Evolutionary conservation across 2,113 vertebrate genomes (phyloP).

Genomic region (Emydocephalus ijimae): DNA sequence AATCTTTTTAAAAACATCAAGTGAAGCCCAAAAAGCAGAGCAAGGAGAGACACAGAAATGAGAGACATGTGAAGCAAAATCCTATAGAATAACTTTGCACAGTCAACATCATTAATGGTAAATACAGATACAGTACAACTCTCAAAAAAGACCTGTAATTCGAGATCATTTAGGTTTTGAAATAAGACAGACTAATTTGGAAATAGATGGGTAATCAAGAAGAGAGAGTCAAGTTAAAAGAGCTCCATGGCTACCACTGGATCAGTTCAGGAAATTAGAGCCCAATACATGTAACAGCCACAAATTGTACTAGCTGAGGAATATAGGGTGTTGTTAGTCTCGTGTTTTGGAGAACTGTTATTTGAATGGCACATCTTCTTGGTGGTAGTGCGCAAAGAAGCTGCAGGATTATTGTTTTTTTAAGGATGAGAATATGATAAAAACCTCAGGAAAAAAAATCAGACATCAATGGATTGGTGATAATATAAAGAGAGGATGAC

Average conservation of each 20-base stretch:
- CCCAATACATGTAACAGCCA: not conserved
- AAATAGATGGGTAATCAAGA: not conserved
- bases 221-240: not conserved
- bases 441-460: not conserved
- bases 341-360: not conserved
- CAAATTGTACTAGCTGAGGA: not conserved
- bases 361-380: not conserved
- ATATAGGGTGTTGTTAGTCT: not conserved
- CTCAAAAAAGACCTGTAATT: not conserved
- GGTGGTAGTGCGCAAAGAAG: not conserved
- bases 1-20: not conserved
- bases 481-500: not conserved
- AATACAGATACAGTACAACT: not conserved
- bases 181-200: not conserved
- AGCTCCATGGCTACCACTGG: not conserved
- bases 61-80: not conserved
- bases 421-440: not conserved
- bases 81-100: not conserved
- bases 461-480: not conserved
- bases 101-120: conserved; percentile 2
- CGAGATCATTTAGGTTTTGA: not conserved
- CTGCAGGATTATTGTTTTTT: not conserved
- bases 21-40: not conserved
- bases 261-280: not conserved
- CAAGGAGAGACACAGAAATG: not conserved